phyloP scores from a whole-genome alignment of 2,888 invertebrate species.

The Cryptocheilus praepositus region DNA sequence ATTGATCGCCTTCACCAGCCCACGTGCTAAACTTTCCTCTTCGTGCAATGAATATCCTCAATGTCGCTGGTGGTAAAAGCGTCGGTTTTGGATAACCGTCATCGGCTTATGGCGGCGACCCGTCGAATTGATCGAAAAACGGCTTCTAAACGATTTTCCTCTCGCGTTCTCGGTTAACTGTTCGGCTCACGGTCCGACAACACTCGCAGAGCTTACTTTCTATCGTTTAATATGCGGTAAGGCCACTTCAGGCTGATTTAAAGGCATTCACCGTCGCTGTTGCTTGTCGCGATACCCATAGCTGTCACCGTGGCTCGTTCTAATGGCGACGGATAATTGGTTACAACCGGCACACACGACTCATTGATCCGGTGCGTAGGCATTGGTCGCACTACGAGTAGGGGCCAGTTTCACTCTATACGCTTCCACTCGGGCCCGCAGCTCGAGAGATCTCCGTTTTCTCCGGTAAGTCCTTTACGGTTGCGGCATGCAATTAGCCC shows the following conservation, averaged over 20 bases:
- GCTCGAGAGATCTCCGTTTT: slow-evolving; percentile 48
- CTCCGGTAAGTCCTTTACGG: slow-evolving; percentile 42
- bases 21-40: too few species aligned
- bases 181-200: not conserved
- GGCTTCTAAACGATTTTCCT: slow-evolving; percentile 31
- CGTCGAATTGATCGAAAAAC: slow-evolving; percentile 26
- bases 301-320: slow-evolving; percentile 40
- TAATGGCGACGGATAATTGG: slow-evolving; percentile 52
- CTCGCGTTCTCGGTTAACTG: slow-evolving; percentile 8
- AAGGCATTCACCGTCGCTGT: slow-evolving; percentile 49
- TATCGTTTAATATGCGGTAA: slow-evolving; percentile 63
- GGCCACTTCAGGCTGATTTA: slow-evolving; percentile 49
- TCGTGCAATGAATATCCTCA: too few species aligned
- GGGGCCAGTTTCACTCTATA: slow-evolving; percentile 11
- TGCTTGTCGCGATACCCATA: slow-evolving; percentile 47
- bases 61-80: slow-evolving; percentile 55
- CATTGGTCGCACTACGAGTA: not conserved
- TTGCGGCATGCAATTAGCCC: slow-evolving; percentile 45
- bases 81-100: slow-evolving; percentile 51
- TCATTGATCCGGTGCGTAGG: slow-evolving; percentile 37
- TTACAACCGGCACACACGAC: slow-evolving; percentile 38
- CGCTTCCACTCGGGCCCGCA: slow-evolving; percentile 37
- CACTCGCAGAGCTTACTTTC: slow-evolving; percentile 50
- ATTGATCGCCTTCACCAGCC: not conserved
- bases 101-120: slow-evolving; percentile 28